A percentile compares a stretch with the other conserved stretches of the same genome.
Conservation (phyloP, 2,888 invertebrate species). For the Drosophila affinis region DNA sequence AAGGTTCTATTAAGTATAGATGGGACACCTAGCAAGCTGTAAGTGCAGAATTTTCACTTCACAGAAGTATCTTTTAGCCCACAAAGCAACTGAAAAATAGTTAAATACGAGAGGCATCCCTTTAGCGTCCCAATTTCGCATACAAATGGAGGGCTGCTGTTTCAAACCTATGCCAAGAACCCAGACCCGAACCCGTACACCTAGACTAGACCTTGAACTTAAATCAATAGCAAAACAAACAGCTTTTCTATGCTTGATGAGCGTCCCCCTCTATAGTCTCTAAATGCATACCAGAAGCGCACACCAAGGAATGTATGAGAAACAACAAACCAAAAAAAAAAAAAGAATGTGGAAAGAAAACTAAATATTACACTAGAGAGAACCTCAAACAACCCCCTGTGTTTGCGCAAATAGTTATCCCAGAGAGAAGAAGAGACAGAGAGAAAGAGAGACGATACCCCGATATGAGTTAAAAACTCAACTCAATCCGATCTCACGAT, state of each 20-base stretch:
- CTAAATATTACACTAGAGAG: slow-evolving; percentile 15
- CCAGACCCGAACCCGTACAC: too few species aligned
- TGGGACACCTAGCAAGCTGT: too few species aligned
- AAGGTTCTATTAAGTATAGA: too few species aligned
- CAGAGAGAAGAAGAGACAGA: slow-evolving; percentile 18
- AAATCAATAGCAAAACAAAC: slow-evolving; percentile 7
- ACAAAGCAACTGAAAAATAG: too few species aligned
- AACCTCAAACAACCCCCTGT: slow-evolving; percentile 1
- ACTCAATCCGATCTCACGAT: slow-evolving; percentile 32
- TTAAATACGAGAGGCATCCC: not conserved
- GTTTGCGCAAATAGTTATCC: slow-evolving; percentile 30
- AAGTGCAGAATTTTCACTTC: not conserved
- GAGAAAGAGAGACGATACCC: slow-evolving; percentile 11
- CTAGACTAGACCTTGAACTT: slow-evolving; percentile 25
- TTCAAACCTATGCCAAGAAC: not conserved
- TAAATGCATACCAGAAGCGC: slow-evolving; percentile 17
- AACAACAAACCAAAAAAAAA: slow-evolving; percentile 29
- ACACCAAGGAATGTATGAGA: not conserved
- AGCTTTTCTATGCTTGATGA: not conserved
- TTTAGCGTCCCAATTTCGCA: not conserved
- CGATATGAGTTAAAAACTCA: slow-evolving; percentile 22
- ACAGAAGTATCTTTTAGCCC: too few species aligned
- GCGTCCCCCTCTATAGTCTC: slow-evolving; percentile 23
- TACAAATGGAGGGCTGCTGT: not conserved
- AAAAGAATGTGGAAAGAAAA: slow-evolving; percentile 4